Percentiles rank a stretch among this genome's conserved stretches.
These are phyloP conservation scores for Erebia epiphron DNA, from an alignment of 2,888 invertebrate genomes.

Conservation along the genomic window DNA sequence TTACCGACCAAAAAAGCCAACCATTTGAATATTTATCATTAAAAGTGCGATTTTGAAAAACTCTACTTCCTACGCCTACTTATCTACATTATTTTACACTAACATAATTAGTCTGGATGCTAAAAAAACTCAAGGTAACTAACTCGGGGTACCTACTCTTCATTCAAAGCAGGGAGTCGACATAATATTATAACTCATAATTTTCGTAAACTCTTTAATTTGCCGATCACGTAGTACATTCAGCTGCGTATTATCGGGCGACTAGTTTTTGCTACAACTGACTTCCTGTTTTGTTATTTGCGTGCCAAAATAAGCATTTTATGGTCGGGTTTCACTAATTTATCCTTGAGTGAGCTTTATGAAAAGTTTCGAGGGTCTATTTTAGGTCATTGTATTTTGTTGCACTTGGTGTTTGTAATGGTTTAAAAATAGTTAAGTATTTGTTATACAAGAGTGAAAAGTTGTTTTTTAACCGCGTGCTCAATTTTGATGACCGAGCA, in stretches of 20 bases:
- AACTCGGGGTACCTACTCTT: neutral
- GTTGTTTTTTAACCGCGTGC: too few relatives aligned
- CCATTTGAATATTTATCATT: too few relatives aligned
- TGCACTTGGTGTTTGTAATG: too few relatives aligned
- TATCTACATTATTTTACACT: too few relatives aligned
- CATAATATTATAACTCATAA: constrained; percentile 36
- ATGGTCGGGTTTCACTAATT: constrained; percentile 13
- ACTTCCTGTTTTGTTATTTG: constrained; percentile 53
- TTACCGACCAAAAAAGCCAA: too few relatives aligned
- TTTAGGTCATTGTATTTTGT: constrained; percentile 1
- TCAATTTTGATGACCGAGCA: too few relatives aligned
- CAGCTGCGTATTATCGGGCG: constrained; percentile 45
- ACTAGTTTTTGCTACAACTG: constrained; percentile 51
- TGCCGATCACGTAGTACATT: constrained; percentile 68
- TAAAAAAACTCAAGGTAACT: too few relatives aligned
- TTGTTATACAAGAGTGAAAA: too few relatives aligned
- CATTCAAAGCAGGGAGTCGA: constrained; percentile 34
- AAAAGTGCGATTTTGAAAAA: too few relatives aligned
- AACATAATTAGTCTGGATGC: too few relatives aligned
- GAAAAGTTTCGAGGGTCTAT: constrained; percentile 5
- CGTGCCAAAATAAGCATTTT: constrained; percentile 26
- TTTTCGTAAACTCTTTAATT: constrained; percentile 55
- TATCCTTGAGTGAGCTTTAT: constrained; percentile 22
- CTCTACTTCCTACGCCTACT: too few relatives aligned
- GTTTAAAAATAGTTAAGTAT: too few relatives aligned